Evolutionary conservation across 2,888 invertebrate species (phyloP).

Genomic region (Philereme transversata): DNA sequence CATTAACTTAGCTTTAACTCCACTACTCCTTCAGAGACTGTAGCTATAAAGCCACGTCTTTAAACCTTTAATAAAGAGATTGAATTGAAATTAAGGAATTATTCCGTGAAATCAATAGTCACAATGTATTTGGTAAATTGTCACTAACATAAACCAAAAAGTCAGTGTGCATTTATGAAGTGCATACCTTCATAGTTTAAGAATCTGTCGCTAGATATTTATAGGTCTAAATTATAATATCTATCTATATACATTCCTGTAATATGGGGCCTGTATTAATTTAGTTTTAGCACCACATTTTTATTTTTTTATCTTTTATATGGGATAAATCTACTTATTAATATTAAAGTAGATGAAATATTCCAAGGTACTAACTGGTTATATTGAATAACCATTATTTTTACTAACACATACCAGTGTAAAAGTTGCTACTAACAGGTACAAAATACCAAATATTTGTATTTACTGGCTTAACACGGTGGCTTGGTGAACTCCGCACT

Average conservation of each 20-base stretch:
- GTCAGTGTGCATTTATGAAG: constrained; percentile 70
- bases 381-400: constrained; percentile 20
- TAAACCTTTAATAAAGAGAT: constrained; percentile 31
- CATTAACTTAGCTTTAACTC: constrained; percentile 61
- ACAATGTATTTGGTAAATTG: constrained; percentile 24
- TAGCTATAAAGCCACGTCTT: constrained; percentile 20
- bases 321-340: constrained; percentile 11
- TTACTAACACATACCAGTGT: constrained; percentile 31
- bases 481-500: constrained; percentile 54
- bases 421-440: constrained; percentile 27
- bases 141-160: constrained; percentile 57
- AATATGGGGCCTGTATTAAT: constrained; percentile 48
- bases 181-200: constrained; percentile 63
- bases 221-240: constrained; percentile 45
- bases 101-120: constrained; percentile 31
- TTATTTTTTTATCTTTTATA: constrained; percentile 16
- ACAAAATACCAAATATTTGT: constrained; percentile 17
- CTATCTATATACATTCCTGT: constrained; percentile 63
- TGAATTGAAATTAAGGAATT: constrained; percentile 23
- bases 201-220: constrained; percentile 61
- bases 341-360: constrained; percentile 23
- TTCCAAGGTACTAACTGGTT: constrained; percentile 34
- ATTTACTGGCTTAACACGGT: constrained; percentile 40
- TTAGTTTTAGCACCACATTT: constrained; percentile 25
- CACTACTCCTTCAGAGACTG: constrained; percentile 53